A percentile compares a stretch with the other conserved stretches of the same genome.
These are phyloP conservation scores for Cherax destructor DNA, from an alignment of 1,140 invertebrate species.

Conservation along the genomic window DNA sequence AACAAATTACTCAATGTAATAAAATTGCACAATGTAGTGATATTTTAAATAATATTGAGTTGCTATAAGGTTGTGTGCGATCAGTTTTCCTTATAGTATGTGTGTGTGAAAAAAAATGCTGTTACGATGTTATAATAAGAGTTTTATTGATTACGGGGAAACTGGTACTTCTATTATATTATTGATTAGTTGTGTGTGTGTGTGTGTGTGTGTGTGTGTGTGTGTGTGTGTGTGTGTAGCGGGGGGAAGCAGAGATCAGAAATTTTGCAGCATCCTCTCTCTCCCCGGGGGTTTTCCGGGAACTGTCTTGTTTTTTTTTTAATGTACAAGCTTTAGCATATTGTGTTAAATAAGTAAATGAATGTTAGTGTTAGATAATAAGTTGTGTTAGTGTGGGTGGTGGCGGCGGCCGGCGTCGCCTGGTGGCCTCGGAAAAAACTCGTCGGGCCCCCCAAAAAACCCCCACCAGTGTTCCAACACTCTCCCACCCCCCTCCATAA, in stretches of 20 bases:
- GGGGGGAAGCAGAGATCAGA: too few relatives aligned
- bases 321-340: not conserved
- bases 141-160: conserved; percentile 10
- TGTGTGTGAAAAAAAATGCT: not conserved
- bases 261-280: too few relatives aligned
- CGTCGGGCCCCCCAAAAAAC: conserved; percentile 51
- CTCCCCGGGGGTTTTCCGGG: too few relatives aligned
- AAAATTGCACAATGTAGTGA: too few relatives aligned
- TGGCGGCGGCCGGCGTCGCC: conserved; percentile 1
- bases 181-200: not conserved
- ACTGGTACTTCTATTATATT: conserved; percentile 2
- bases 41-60: too few relatives aligned
- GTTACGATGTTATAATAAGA: not conserved
- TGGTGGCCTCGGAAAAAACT: conserved; percentile 40
- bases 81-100: too few relatives aligned
- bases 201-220: too few relatives aligned
- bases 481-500: not conserved
- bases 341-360: too few relatives aligned
- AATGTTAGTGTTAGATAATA: not conserved
- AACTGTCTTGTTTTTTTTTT: not conserved
- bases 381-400: not conserved
- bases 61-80: too few relatives aligned
- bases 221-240: too few relatives aligned
- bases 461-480: conserved; percentile 27
- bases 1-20: too few relatives aligned